A percentile compares a stretch with the other conserved stretches of the same genome.
These are phyloP conservation scores for Antennarius maculatus DNA, from an alignment of 2,797 vertebrate species.

Conservation along the genomic window DNA sequence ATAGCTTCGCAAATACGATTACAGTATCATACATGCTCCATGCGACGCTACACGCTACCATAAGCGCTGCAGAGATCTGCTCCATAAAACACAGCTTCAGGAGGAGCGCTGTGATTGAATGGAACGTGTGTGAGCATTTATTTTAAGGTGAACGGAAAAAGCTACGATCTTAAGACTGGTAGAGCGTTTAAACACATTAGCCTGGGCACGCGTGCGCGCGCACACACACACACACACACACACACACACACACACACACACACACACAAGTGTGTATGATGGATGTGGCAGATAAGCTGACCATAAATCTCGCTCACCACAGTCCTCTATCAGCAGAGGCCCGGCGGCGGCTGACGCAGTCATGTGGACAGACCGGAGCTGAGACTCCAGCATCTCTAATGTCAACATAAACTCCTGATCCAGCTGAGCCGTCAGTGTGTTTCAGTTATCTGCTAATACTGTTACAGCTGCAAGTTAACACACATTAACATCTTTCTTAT, in stretches of 20 bases:
- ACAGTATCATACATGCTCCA: background rate
- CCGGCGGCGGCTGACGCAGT: slow-evolving; percentile 38
- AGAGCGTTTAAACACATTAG: slow-evolving; percentile 31
- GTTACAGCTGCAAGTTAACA: slow-evolving; percentile 30
- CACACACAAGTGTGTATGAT: slow-evolving; percentile 52
- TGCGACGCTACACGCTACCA: background rate
- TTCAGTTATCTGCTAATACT: slow-evolving; percentile 9
- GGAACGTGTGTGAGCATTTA: background rate
- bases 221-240: background rate
- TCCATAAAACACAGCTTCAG: background rate
- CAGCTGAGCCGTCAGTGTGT: slow-evolving; percentile 1
- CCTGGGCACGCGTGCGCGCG: background rate
- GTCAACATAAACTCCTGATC: slow-evolving; percentile 14
- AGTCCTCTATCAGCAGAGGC: slow-evolving; percentile 48
- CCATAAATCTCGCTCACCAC: slow-evolving; percentile 62
- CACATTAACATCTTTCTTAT: background rate
- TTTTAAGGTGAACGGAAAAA: background rate
- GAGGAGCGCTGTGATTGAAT: background rate
- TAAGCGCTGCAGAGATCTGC: background rate
- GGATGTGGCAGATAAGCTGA: slow-evolving; percentile 53
- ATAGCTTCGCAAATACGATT: background rate
- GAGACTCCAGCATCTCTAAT: slow-evolving; percentile 43
- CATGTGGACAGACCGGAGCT: slow-evolving; percentile 42
- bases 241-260: slow-evolving; percentile 13
- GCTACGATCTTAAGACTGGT: slow-evolving; percentile 8